Conservation (phyloP, 2,113 vertebrate genomes). For the Empidonax alnorum region DNA sequence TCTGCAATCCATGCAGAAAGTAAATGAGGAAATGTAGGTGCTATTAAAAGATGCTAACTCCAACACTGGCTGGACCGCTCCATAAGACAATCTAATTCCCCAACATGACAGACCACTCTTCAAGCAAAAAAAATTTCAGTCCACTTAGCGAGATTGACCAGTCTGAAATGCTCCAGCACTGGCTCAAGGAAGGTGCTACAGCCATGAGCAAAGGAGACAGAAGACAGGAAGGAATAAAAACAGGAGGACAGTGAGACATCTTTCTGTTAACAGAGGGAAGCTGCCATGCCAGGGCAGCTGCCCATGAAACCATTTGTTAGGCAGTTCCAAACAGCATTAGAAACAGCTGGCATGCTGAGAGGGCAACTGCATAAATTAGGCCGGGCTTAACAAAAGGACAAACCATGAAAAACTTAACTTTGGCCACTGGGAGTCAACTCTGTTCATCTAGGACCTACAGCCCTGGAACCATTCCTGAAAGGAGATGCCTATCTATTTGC, state of each 20-base stretch:
- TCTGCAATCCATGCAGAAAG: background rate
- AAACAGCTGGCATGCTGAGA: background rate
- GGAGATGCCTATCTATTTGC: background rate
- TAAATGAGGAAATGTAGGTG: background rate
- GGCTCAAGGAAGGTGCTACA: background rate
- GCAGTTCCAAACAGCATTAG: background rate
- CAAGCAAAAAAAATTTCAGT: background rate
- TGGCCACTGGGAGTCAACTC: background rate
- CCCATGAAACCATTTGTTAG: fast-evolving
- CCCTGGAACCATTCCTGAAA: background rate
- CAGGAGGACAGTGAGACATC: background rate
- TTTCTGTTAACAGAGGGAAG: background rate
- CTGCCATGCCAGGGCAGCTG: background rate
- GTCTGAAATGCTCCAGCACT: background rate
- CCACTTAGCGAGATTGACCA: background rate
- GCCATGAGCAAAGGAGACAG: background rate
- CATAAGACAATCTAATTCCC: background rate
- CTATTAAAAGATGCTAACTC: background rate
- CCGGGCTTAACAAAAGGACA: background rate
- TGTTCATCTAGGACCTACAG: background rate
- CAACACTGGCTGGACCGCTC: background rate
- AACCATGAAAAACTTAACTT: background rate
- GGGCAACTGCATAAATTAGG: background rate
- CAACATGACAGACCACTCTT: background rate
- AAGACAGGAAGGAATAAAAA: background rate